Evolutionary conservation across 1,140 invertebrate species (phyloP), one percentile per base, ranked within the genome.

Genomic region (Panulirus ornatus): DNA sequence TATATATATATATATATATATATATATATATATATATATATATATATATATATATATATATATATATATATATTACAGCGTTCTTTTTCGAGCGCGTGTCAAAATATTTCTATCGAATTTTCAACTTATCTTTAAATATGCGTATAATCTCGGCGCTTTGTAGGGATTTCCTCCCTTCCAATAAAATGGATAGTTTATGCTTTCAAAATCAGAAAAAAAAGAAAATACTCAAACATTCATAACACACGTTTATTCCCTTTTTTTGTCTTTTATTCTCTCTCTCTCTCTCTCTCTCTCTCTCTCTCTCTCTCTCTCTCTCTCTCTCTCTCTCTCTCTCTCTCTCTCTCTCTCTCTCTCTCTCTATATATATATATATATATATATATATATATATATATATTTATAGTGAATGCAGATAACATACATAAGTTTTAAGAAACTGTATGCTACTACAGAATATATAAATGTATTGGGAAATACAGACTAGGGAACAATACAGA

Each of bases 281-380:
- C n/a, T n/a, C n/a, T n/a, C 27, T 22, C 70, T 71, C 70, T 71
- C 70, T 70, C 6, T 70, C 6, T 70, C 63, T 70, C 22, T 70
- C 63, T 70, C 6, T 70, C 5, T 36, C n/a, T 73, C 1, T 76
- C 73, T 76, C 38, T 42, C 73, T 42, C 38, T 76, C 73, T 42
- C 38, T 76, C 73, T 76, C 73, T 42, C 38, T 76, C 38, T 40
- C 73, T 9, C 36, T 38, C 71, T 75, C 71, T 75, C 36, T 38
- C 71, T 34, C 71, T 75, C 36, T 75, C 71, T 34, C 71, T 70
- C 71, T 75, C 71, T 75, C 36, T 75, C 71, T 75, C 71, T 70
- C 66, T 70, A n/a, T 70, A n/a, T 70, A n/a, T 70, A n/a, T 70
- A n/a, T 70, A n/a, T 70, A n/a, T 70, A n/a, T 70, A n/a, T 70